Evolutionary conservation across 1,140 invertebrate species (phyloP).

Genomic region (Drosophila kurseongensis): DNA sequence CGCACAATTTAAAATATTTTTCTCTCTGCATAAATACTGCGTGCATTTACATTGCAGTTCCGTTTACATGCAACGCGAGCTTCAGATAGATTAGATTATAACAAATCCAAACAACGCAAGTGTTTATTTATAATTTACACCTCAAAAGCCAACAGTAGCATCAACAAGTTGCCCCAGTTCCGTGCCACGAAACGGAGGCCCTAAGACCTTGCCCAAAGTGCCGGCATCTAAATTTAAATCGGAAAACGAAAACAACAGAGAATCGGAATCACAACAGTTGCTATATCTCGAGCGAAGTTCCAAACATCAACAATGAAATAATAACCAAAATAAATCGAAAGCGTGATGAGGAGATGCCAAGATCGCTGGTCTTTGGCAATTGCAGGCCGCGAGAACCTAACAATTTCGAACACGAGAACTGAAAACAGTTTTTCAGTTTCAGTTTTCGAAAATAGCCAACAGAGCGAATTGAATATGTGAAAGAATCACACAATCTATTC

Average conservation of each 20-base stretch:
- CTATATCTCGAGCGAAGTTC: slow-evolving; percentile 29
- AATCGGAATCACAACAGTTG: slow-evolving; percentile 46
- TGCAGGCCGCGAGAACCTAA: slow-evolving; percentile 27
- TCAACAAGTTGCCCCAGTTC: slow-evolving; percentile 75
- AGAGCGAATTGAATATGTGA: slow-evolving; percentile 50
- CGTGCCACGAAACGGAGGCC: slow-evolving; percentile 33
- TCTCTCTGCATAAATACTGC: background rate
- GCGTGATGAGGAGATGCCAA: slow-evolving; percentile 8
- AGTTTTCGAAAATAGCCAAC: slow-evolving; percentile 70
- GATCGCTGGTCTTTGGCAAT: slow-evolving; percentile 30
- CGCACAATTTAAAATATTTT: background rate
- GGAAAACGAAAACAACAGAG: slow-evolving; percentile 33
- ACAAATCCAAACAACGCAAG: slow-evolving; percentile 32
- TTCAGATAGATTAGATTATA: slow-evolving; percentile 25
- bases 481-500: slow-evolving; percentile 37
- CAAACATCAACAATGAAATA: slow-evolving; percentile 37
- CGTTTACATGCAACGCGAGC: slow-evolving; percentile 14
- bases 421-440: slow-evolving; percentile 42
- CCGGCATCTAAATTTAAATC: slow-evolving; percentile 62
- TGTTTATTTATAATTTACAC: slow-evolving; percentile 73
- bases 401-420: slow-evolving; percentile 61
- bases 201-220: slow-evolving; percentile 58
- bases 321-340: slow-evolving; percentile 58
- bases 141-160: slow-evolving; percentile 21
- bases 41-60: slow-evolving; percentile 7